Evolutionary conservation across 2,888 invertebrate species (phyloP), one percentile per base, ranked within the genome.

Genomic region (Gryllus longicercus): DNA sequence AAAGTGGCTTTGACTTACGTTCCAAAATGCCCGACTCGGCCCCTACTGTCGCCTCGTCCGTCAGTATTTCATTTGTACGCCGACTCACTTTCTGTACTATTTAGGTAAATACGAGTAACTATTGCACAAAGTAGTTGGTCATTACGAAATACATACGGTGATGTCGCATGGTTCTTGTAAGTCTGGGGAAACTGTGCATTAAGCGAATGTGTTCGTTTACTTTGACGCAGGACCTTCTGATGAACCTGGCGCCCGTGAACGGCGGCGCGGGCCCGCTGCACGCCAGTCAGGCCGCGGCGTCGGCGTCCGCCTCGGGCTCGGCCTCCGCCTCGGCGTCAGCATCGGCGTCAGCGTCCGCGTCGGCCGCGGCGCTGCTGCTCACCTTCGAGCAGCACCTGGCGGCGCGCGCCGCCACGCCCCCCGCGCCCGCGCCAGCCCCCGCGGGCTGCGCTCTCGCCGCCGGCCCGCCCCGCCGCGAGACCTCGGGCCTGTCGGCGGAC

Each of bases 191-290:
- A 5, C 38, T 38, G 38, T 38, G 38, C 8, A 38, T 38, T 38
- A 38, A 38, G 38, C 38, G 38, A 38, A 1, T 1, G 38, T 10
- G 38, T 38, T 38, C 38, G 38, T 38, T 0, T 38, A 0, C 38
- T 8, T 10, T 38, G 38, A 38, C 50, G 50, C 85, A 91, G 90
- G 91, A 90, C 83, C 86, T 91, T 49, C 87, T 91, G 82, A 87
- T 90, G 88, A 91, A 90, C 85, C 87, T 91, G 82, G 89, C 90
- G 18, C 90, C 90, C 50, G 87, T 88, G 82, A 88, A 88, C 83
- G 87, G 86, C 81, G 85, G 85, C 51, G 84, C 85, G 81, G 83
- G 85, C 84, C 79, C 87, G 86, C 83, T 86, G 86, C 86, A 87
- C 77, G 87, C 87, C 74, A 87, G 79, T 14, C 74, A 51, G 16